Base-by-base conservation (phyloP, 2,113 vertebrate genomes). In the Merops nubicus region DNA sequence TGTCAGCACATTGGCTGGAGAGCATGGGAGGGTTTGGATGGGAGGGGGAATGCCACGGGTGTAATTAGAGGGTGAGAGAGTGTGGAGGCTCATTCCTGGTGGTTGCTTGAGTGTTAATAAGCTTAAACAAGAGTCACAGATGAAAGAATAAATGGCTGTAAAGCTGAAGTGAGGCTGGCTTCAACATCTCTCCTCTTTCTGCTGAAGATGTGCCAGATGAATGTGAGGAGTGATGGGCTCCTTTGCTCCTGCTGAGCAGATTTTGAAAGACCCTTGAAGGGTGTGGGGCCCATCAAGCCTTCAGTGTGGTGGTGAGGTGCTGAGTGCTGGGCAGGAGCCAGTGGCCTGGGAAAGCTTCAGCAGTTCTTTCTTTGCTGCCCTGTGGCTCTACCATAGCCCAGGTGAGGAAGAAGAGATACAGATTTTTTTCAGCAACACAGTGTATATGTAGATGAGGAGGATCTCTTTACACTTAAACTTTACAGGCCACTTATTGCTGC, bases 201-300 rank as follows among this genome's bases (percentile, higher is more conserved):
- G 29, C 18, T 22, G 40, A 67, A 42, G 9, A 29, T 3, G 8
- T 38, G 26, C 3, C 10, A 45, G 29, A 21, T 4, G 10, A 45
- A 21, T 1, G 0, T 26, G n/a, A 12, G 67, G 34, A 79, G 45
- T 23, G 7, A 60, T 48, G 12, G 6, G 1, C 3, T 45, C 4
- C 15, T 22, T 68, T 69, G 5, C 60, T 68, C 65, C 10, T 45
- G 28, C 42, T 70, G 25, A 63, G 48, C 4, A 33, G 53, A 31
- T 69, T 74, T 48, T 60, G 36, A 62, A 77, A 62, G 31, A 17
- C 25, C 20, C 57, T 83, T 65, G 10, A 33, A 48, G 34, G 21
- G 18, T 9, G 2, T 26, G 59, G 29, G n/a, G n/a, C n/a, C 28
- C 23, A 16, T 38, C 31, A 70, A 38, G 16, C 47, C 65, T 77